Conservation (phyloP, 2,797 vertebrate species). For the Aythya fuligula region DNA sequence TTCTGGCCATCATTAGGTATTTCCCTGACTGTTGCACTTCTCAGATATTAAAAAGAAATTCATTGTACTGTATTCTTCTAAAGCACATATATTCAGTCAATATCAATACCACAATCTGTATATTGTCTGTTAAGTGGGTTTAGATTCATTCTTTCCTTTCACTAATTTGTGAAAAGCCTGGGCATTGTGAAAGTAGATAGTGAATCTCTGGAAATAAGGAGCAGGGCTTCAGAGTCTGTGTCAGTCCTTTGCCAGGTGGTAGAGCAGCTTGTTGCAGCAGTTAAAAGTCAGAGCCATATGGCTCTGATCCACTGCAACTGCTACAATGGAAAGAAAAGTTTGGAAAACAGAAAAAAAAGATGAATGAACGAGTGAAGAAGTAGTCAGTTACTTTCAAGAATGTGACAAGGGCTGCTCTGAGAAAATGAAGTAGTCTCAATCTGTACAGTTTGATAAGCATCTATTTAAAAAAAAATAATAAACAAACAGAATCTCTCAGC, state of each 20-base stretch:
- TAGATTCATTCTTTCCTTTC: neutral
- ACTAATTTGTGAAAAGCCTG: slow-evolving; percentile 31
- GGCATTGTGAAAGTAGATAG: slow-evolving; percentile 21
- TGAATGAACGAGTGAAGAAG: slow-evolving; percentile 47
- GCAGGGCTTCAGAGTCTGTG: slow-evolving; percentile 26
- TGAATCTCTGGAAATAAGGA: slow-evolving; percentile 60
- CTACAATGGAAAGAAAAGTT: slow-evolving; percentile 63
- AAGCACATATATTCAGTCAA: neutral
- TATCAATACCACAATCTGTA: neutral
- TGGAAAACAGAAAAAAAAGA: slow-evolving; percentile 60
- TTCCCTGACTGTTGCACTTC: neutral
- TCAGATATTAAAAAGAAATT: neutral
- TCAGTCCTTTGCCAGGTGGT: slow-evolving; percentile 70
- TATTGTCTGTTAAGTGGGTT: neutral
- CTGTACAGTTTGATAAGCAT: slow-evolving; percentile 37
- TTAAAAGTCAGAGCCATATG: slow-evolving; percentile 76
- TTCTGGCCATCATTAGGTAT: neutral
- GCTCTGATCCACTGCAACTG: slow-evolving; percentile 71
- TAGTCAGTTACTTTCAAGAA: slow-evolving; percentile 34
- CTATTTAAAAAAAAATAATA: neutral
- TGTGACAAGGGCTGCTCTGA: slow-evolving; percentile 45
- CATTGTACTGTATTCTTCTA: neutral
- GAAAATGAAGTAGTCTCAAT: slow-evolving; percentile 33
- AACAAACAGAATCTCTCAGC: neutral
- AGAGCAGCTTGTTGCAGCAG: slow-evolving; percentile 74